Percentiles rank a stretch among this genome's conserved stretches.
Evolutionary conservation across 2,797 vertebrate species (phyloP).

Genomic region (Ptychadena robeensis): DNA sequence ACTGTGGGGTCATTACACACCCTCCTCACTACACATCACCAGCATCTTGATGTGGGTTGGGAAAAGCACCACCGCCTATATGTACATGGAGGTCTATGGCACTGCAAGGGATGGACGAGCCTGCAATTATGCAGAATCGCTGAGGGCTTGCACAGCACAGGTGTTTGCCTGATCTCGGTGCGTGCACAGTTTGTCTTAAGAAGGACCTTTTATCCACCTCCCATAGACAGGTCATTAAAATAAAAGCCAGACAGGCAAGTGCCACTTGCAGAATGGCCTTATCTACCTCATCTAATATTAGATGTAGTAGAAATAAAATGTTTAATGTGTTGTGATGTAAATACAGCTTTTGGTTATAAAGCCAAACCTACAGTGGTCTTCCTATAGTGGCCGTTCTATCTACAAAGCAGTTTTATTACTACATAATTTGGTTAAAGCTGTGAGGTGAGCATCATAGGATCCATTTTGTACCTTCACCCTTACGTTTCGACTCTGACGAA

Average conservation of each 20-base stretch:
- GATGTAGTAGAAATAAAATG: neutral
- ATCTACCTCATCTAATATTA: neutral
- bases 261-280: neutral
- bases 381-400: neutral
- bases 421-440: neutral
- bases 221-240: neutral
- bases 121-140: too few relatives aligned
- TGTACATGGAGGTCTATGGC: too few relatives aligned
- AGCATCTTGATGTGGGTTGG: too few relatives aligned
- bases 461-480: neutral
- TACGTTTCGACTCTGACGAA: neutral
- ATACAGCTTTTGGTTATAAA: constrained; percentile 29
- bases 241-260: neutral
- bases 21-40: too few relatives aligned
- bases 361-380: constrained; percentile 3
- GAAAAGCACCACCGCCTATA: too few relatives aligned
- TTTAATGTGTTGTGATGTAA: neutral
- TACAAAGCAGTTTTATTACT: constrained; percentile 10
- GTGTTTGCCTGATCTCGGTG: too few relatives aligned
- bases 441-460: neutral
- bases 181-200: too few relatives aligned
- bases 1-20: too few relatives aligned
- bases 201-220: neutral
- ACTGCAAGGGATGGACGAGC: too few relatives aligned
- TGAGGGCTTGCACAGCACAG: too few relatives aligned